Evolutionary conservation across 2,888 invertebrate species (phyloP).

Genomic region (Pseudeuparius sepicola): DNA sequence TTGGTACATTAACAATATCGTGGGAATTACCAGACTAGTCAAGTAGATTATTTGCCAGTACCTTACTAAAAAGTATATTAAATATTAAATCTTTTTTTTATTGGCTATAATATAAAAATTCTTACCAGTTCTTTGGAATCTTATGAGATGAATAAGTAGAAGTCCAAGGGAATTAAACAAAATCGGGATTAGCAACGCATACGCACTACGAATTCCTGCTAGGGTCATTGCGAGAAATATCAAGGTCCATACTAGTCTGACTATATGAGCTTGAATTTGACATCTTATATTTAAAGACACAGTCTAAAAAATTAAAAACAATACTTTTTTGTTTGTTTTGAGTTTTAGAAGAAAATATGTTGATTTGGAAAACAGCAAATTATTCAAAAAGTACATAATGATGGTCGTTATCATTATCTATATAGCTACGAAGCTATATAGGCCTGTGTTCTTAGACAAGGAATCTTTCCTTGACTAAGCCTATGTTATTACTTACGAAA

Average conservation of each 20-base stretch:
- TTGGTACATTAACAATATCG: constrained; percentile 30
- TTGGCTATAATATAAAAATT: constrained; percentile 5
- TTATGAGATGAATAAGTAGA: constrained; percentile 25
- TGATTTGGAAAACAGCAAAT: too few species aligned
- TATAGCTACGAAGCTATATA: too few species aligned
- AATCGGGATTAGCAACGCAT: constrained; percentile 32
- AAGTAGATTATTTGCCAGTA: constrained; percentile 33
- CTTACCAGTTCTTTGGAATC: constrained; percentile 29
- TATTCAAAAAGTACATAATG: too few species aligned
- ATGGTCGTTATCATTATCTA: too few species aligned
- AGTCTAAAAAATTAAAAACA: constrained; percentile 26
- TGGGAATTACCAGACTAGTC: constrained; percentile 27
- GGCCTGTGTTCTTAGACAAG: too few species aligned
- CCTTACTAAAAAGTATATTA: constrained; percentile 27
- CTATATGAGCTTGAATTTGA: constrained; percentile 31
- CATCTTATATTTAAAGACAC: constrained; percentile 27
- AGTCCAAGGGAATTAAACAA: constrained; percentile 33
- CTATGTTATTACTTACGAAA: too few species aligned
- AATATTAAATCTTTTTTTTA: too few species aligned
- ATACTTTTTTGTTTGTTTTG: too few species aligned
- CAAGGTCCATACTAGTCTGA: constrained; percentile 34
- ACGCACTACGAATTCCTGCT: constrained; percentile 32
- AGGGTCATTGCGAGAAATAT: constrained; percentile 30
- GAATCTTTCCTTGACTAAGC: too few species aligned
- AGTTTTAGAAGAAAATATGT: too few species aligned